Evolutionary conservation across 1,140 invertebrate species (phyloP).

Genomic region (Tigriopus japonicus): DNA sequence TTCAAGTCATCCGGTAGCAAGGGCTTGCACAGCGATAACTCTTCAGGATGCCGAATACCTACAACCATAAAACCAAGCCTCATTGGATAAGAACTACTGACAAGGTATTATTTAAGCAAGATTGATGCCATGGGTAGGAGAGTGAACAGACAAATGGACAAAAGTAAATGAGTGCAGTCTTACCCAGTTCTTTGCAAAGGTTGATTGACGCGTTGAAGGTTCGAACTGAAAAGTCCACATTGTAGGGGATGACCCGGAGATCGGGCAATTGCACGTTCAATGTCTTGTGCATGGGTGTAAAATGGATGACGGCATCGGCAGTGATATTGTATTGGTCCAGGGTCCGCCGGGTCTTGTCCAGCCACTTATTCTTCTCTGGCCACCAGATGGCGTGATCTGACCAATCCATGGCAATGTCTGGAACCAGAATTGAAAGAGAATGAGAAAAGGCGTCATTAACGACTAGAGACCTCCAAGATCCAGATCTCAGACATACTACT

Average conservation of each 20-base stretch:
- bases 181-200: conserved; percentile 79
- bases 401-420: conserved; percentile 47
- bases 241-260: conserved; percentile 71
- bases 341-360: conserved; percentile 77
- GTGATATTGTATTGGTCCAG: conserved; percentile 93
- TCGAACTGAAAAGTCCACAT: conserved; percentile 88
- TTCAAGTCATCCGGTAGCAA: conserved; percentile 63
- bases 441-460: no score
- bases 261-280: conserved; percentile 85
- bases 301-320: conserved; percentile 79
- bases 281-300: conserved; percentile 97
- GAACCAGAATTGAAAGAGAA: not conserved
- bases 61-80: not conserved
- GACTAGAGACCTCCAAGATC: no score
- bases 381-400: conserved; percentile 98
- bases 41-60: conserved; percentile 90
- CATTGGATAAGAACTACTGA: not conserved
- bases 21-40: conserved; percentile 78
- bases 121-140: not conserved
- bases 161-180: not conserved
- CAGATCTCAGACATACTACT: no score
- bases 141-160: not conserved
- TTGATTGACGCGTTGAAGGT: conserved; percentile 86
- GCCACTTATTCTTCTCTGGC: conserved; percentile 85
- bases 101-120: no score